These are phyloP conservation scores for Coregonus ussuriensis DNA, from an alignment of 2,797 vertebrate genomes.

Conservation along the genomic window DNA sequence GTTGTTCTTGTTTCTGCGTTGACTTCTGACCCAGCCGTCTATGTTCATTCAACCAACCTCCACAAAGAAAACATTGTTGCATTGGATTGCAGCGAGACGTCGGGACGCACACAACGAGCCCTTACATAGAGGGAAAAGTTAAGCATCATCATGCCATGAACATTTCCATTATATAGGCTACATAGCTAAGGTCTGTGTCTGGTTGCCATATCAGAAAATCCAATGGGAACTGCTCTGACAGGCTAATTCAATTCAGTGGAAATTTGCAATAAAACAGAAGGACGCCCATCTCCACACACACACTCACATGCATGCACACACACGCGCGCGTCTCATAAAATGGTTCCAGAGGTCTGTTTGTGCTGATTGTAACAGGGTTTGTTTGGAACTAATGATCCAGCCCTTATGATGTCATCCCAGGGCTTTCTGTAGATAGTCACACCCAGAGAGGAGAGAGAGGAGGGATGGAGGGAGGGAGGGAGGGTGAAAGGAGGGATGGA, in stretches of 20 bases:
- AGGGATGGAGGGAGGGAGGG: background rate
- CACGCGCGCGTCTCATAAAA: constrained; percentile 41
- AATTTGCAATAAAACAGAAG: constrained; percentile 71
- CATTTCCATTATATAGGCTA: constrained; percentile 44
- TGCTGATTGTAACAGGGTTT: constrained; percentile 46
- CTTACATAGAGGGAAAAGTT: constrained; percentile 48
- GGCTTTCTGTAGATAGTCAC: constrained; percentile 7
- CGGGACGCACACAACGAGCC: constrained; percentile 28
- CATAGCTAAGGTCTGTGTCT: constrained; percentile 28
- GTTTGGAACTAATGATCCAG: constrained; percentile 49
- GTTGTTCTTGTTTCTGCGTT: constrained; percentile 38
- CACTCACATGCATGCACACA: background rate
- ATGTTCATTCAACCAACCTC: constrained; percentile 71
- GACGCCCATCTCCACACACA: background rate
- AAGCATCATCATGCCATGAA: constrained; percentile 41
- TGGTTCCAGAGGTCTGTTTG: constrained; percentile 37
- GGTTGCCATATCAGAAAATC: constrained; percentile 53
- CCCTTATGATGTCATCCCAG: constrained; percentile 38
- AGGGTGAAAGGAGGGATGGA: background rate
- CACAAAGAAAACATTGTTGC: constrained; percentile 67
- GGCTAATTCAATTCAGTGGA: constrained; percentile 61
- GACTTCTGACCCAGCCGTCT: constrained; percentile 61
- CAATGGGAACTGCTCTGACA: constrained; percentile 55
- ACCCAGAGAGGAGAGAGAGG: constrained; percentile 16
- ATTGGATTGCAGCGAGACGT: constrained; percentile 61